phyloP scores from a whole-genome alignment of 2,797 vertebrate species.

The Acanthis flammea region DNA sequence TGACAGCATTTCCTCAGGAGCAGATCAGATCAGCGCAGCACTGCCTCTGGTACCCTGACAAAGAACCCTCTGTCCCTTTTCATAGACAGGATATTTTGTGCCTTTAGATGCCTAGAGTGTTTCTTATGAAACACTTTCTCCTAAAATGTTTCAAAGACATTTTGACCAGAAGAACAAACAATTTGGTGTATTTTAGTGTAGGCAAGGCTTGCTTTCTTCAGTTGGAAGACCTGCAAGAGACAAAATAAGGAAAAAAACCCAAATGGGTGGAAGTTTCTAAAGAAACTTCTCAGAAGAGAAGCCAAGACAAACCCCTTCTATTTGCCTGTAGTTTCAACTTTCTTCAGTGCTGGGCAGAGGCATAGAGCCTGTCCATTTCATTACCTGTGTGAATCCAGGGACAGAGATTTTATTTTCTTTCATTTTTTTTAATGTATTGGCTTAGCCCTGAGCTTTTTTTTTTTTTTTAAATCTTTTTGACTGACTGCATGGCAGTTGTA shows the following conservation, averaged over 20 bases:
- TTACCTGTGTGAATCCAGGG: neutral
- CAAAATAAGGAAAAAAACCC: neutral
- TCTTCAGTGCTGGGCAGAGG: neutral
- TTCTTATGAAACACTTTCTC: neutral
- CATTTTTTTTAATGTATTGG: neutral
- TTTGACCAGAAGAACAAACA: constrained; percentile 27
- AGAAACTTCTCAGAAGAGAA: neutral
- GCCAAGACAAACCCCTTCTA: neutral
- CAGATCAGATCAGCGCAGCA: neutral
- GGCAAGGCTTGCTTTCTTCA: neutral
- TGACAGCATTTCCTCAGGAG: neutral
- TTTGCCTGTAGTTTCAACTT: neutral
- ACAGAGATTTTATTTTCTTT: neutral
- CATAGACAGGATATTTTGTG: neutral
- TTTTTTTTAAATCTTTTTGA: neutral
- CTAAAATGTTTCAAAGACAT: neutral
- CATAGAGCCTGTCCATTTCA: neutral
- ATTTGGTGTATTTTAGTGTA: neutral
- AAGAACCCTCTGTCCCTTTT: neutral
- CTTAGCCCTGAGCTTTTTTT: neutral
- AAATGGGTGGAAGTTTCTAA: neutral
- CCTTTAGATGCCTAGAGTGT: neutral
- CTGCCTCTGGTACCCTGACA: neutral
- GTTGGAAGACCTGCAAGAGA: neutral
- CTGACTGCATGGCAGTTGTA: neutral